Base-by-base conservation (phyloP, 2,888 invertebrate species). In the Autographa gamma region DNA sequence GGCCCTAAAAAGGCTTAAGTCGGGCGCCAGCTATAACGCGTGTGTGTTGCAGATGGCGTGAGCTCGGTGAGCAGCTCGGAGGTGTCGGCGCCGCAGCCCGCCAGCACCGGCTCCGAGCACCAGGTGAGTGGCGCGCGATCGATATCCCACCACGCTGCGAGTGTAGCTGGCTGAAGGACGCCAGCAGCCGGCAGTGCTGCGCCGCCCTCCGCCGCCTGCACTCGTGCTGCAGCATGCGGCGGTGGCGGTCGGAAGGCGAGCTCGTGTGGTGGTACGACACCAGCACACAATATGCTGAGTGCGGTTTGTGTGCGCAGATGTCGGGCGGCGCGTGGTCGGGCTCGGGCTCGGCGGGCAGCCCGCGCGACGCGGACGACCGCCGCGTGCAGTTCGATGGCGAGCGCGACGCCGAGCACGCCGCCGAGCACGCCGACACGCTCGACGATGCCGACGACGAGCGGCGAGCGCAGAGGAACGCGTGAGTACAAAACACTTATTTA, bases 381-480 rank as follows among this genome's bases (percentile, higher is more conserved):
- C 93, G 86, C 75, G 94, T 94, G 68, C 93, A 93, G 87, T 93
- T 93, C 80, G 90, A 90, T 70, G 87, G 86, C 4, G 81, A 82
- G 58, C 78, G 70, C 43, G 77, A 68, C 86, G 89, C n/a, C n/a
- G n/a, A n/a, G n/a, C n/a, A n/a, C n/a, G n/a, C 63, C 56, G 79
- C 71, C 96, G 65, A 90, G n/a, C 74, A 60, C 31, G 69, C 64
- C 85, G 90, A 81, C 87, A 86, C 64, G 2, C 56, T 88, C 89
- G 90, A 89, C 16, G 90, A 91, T 59, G 78, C 72, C 85, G 90
- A 80, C 70, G 68, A 93, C 71, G 96, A 92, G 72, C 85, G 93
- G 2, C 88, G 90, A 25, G 74, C 73, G 3, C 90, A 93, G 73
- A 86, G 92, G 54, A 88, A 87, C 71, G 81, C 86, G 93, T 93